phyloP scores from a whole-genome alignment of 1,140 invertebrate genomes.

The Aphidius ervi region DNA sequence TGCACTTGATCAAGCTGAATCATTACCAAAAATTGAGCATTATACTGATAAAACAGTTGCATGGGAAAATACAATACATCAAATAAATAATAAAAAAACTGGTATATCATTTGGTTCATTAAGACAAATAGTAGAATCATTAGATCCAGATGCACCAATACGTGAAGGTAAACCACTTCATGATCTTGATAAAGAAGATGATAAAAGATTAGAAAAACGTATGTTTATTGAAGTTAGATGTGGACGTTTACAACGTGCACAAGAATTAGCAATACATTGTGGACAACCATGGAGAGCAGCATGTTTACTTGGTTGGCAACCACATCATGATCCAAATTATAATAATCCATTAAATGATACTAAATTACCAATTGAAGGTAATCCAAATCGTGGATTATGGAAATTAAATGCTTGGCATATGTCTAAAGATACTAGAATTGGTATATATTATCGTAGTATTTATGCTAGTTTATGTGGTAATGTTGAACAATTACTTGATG shows the following conservation, averaged over 20 bases:
- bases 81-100: constrained; percentile 60
- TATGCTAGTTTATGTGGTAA: constrained; percentile 82
- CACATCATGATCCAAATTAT: constrained; percentile 79
- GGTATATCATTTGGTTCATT: constrained; percentile 57
- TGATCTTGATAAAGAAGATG: constrained; percentile 86
- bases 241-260: constrained; percentile 79
- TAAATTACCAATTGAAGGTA: constrained; percentile 71
- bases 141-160: constrained; percentile 91
- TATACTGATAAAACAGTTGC: constrained; percentile 73
- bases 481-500: constrained; percentile 66
- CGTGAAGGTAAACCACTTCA: constrained; percentile 77
- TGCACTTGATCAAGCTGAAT: constrained; percentile 66
- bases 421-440: constrained; percentile 56
- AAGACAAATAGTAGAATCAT: constrained; percentile 63
- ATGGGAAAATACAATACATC: constrained; percentile 89
- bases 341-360: constrained; percentile 46
- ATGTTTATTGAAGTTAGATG: constrained; percentile 65
- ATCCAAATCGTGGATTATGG: constrained; percentile 86
- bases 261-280: constrained; percentile 75
- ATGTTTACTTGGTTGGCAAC: constrained; percentile 82
- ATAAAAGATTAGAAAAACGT: constrained; percentile 65
- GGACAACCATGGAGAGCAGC: constrained; percentile 89
- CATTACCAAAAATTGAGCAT: constrained; percentile 62
- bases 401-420: constrained; percentile 78
- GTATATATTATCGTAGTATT: constrained; percentile 59